Evolutionary conservation across 2,113 vertebrate species (phyloP).

Genomic region (Gorsachius goisagi): DNA sequence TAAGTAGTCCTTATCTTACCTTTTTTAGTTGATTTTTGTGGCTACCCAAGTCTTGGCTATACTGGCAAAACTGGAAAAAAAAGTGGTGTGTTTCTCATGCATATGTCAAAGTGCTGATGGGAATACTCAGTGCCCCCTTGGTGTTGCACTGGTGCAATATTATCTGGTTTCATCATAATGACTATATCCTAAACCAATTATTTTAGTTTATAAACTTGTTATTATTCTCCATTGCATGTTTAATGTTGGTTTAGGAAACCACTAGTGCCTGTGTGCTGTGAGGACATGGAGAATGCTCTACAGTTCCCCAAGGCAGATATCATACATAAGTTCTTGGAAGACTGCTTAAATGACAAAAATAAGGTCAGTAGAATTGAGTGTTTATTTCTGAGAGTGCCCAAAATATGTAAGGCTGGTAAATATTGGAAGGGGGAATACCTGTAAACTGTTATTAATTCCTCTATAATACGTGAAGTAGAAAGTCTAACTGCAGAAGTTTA

Average conservation of each 20-base stretch:
- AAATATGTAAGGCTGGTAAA: neutral
- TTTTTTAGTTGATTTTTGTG: neutral
- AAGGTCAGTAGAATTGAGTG: slow-evolving; percentile 41
- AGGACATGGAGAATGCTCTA: slow-evolving; percentile 31
- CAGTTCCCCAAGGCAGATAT: neutral
- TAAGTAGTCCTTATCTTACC: neutral
- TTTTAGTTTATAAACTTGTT: neutral
- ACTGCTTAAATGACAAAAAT: slow-evolving; percentile 53
- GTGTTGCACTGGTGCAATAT: too few species aligned
- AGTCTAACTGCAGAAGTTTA: neutral
- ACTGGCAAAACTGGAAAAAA: neutral
- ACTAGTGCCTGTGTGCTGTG: slow-evolving; percentile 55
- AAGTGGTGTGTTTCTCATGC: neutral
- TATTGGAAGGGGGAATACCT: neutral
- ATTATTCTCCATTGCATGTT: neutral
- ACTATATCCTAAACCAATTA: neutral
- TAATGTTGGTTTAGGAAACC: slow-evolving; percentile 59
- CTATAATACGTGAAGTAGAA: neutral
- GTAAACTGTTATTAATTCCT: neutral
- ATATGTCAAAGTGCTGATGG: neutral
- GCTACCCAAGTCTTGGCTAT: neutral
- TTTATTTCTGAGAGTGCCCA: neutral
- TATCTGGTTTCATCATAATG: neutral
- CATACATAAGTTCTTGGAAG: slow-evolving; percentile 46
- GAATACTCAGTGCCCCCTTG: too few species aligned